Evolutionary conservation across 2,888 invertebrate species (phyloP), one percentile per base, ranked within the genome.

Genomic region (Sussaba pulchella): DNA sequence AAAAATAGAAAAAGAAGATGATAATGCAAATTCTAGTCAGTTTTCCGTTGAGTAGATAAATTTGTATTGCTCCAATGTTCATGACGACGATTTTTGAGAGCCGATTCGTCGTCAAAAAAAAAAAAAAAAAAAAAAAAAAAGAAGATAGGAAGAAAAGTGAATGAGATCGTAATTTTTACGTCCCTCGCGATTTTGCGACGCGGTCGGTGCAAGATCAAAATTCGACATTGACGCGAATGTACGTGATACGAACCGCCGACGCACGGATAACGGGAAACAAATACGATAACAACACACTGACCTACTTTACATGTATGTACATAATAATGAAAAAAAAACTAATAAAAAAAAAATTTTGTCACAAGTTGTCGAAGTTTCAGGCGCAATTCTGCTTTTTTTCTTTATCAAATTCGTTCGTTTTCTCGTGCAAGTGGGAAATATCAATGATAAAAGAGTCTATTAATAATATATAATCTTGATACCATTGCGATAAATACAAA

Each of bases 1-100:
- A 52, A 54, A 36, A 50, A 52, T n/a, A n/a, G n/a, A n/a, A n/a
- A n/a, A n/a, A n/a, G n/a, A n/a, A n/a, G n/a, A 71, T 47, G 67
- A 45, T 41, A 17, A 73, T 76, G 73, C 79, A 71, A 82, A 83
- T 79, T 83, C 82, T 83, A 83, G 83, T 83, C 82, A 82, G 71
- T 74, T 74, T 74, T 71, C 24, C 54, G 50, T 76, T 54, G 67
- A 71, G 59, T 78, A 75, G 75, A 78, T 41, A 71, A 75, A 67
- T 78, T 78, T 78, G 75, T 71, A 70, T 77, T 63, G 41, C 39
- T 41, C 17, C 52, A 61, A 80, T 45, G 66, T 59, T 54, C 41
- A 69, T 17, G 59, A 39, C 12, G 24, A 39, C 64, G 64, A 70
- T 59, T 17, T 21, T 36, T 36, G 10, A 10, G 12, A 57, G 26